Conservation (phyloP, 1,140 invertebrate genomes). For the Helicoverpa zea region DNA sequence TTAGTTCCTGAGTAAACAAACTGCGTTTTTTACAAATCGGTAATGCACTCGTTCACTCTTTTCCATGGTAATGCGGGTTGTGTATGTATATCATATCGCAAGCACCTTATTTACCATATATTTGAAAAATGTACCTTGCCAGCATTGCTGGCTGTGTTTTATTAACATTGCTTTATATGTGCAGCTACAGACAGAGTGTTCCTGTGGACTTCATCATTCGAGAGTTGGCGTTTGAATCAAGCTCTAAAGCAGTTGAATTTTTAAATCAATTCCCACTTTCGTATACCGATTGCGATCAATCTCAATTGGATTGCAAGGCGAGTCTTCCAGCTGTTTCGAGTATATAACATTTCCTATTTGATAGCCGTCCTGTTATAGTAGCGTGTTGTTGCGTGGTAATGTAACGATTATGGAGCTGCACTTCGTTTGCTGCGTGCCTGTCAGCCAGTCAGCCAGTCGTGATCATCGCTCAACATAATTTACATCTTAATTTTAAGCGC, state of each 20-base stretch:
- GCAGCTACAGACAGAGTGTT: constrained; percentile 97
- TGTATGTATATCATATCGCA: no score
- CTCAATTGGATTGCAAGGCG: constrained; percentile 95
- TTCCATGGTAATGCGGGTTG: no score
- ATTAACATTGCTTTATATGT: constrained; percentile 88
- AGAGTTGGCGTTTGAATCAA: constrained; percentile 95
- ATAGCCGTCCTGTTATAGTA: constrained; percentile 75
- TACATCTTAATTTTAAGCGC: constrained; percentile 67
- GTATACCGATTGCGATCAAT: constrained; percentile 90
- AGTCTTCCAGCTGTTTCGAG: constrained; percentile 89
- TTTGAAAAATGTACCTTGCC: constrained; percentile 39
- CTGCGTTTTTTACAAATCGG: no score
- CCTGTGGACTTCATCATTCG: constrained; percentile 94
- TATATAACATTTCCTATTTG: constrained; percentile 84
- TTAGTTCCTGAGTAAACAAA: no score
- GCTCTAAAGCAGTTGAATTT: constrained; percentile 95
- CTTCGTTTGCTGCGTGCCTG: constrained; percentile 30
- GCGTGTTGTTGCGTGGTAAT: constrained; percentile 80
- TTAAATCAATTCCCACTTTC: constrained; percentile 93
- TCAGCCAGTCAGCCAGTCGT: constrained; percentile 56
- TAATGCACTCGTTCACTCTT: no score
- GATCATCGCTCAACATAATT: constrained; percentile 60
- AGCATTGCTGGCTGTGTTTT: constrained; percentile 71
- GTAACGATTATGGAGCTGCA: constrained; percentile 68
- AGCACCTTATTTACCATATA: no score